Conservation (phyloP, 2,113 vertebrate genomes). For the Cyanoliseus patagonus region DNA sequence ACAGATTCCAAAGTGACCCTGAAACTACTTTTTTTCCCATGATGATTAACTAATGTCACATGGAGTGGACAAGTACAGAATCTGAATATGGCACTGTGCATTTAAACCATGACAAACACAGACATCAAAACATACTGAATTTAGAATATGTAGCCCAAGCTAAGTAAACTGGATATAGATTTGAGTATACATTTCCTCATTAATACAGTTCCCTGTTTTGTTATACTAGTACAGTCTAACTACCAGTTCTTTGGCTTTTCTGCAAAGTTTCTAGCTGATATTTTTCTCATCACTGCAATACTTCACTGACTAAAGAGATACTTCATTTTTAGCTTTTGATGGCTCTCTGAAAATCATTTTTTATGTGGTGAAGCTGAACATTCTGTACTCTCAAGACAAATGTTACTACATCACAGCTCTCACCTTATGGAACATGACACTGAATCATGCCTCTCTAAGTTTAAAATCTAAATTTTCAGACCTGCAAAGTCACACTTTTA, state of each 20-base stretch:
- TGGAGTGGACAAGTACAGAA: not conserved
- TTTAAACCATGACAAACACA: not conserved
- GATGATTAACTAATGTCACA: not conserved
- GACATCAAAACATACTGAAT: not conserved
- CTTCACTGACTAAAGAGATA: not conserved
- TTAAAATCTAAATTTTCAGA: conserved; percentile 30
- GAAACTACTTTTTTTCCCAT: not conserved
- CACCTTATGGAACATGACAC: not conserved
- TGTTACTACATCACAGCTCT: not conserved
- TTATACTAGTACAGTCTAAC: not conserved
- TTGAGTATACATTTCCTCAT: not conserved
- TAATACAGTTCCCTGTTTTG: not conserved
- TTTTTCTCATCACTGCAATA: not conserved
- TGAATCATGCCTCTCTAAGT: not conserved
- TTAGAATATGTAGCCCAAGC: not conserved
- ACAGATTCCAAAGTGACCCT: not conserved
- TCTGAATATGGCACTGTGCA: not conserved
- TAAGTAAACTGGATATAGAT: not conserved
- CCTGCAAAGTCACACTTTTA: not conserved
- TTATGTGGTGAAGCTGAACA: not conserved
- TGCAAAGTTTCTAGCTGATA: not conserved
- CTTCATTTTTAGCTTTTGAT: not conserved
- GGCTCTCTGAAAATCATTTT: not conserved
- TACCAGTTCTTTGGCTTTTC: not conserved
- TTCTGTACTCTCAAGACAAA: not conserved